Conservation (phyloP, 2,113 vertebrate genomes). For the Tringa solitaria region DNA sequence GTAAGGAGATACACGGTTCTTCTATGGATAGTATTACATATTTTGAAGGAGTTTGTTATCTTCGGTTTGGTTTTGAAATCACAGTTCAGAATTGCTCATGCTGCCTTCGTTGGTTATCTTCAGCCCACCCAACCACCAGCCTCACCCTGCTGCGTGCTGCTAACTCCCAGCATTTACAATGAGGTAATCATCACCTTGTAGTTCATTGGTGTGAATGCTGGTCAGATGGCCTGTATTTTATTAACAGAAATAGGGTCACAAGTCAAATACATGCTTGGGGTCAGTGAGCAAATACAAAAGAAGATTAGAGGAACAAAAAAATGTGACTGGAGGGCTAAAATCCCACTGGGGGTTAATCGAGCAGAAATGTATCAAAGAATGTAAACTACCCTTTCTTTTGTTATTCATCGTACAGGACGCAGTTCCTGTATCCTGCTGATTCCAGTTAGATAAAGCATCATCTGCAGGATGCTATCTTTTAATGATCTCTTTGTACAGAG, state of each 20-base stretch:
- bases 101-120: not conserved
- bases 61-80: not conserved
- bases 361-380: conserved; percentile 60
- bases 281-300: conserved; percentile 80
- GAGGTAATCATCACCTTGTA: conserved; percentile 68
- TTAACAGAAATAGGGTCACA: conserved; percentile 79
- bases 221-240: conserved; percentile 71
- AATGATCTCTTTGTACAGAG: not conserved
- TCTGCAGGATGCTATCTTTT: not conserved
- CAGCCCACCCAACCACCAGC: not conserved
- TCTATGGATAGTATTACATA: not conserved
- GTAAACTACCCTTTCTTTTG: conserved; percentile 59
- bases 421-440: not conserved
- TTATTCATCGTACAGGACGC: conserved; percentile 38
- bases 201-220: conserved; percentile 53
- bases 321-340: conserved; percentile 52
- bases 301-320: conserved; percentile 79
- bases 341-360: conserved; percentile 68
- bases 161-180: conserved; percentile 28
- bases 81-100: not conserved
- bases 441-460: not conserved
- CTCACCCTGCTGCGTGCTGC: not conserved
- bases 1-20: not conserved
- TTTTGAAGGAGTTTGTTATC: not conserved
- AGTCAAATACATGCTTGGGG: conserved; percentile 81